phyloP scores from a whole-genome alignment of 2,113 vertebrate species.

The Megaceryle torquata region DNA sequence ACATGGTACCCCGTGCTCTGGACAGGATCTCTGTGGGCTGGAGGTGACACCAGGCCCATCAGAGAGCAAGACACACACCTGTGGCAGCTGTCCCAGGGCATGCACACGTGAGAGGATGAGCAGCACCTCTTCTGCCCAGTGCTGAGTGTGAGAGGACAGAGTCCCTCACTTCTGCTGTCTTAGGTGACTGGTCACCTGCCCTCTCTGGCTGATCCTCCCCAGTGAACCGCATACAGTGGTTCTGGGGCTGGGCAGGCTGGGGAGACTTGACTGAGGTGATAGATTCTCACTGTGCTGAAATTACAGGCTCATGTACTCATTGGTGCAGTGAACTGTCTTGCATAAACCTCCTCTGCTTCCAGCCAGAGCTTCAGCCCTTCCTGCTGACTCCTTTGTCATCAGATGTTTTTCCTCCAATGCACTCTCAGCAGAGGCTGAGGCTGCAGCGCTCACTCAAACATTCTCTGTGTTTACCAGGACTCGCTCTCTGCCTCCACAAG shows the following conservation, averaged over 20 bases:
- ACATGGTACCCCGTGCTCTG: not conserved
- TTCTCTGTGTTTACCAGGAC: not conserved
- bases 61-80: not conserved
- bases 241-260: not conserved
- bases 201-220: not conserved
- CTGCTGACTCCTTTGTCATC: not conserved
- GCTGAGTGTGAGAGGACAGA: not conserved
- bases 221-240: accelerated
- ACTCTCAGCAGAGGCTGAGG: not conserved
- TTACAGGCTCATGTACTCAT: not conserved
- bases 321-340: not conserved
- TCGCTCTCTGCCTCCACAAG: not conserved
- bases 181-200: not conserved
- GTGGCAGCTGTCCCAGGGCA: accelerated
- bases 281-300: not conserved
- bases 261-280: not conserved
- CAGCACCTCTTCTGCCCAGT: not conserved
- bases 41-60: not conserved
- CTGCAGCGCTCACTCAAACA: not conserved
- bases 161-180: not conserved
- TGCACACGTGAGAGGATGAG: not conserved
- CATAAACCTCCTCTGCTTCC: conserved; percentile 10
- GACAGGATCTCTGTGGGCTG: not conserved
- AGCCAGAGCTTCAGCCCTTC: not conserved
- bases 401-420: not conserved